phyloP scores from a whole-genome alignment of 2,888 invertebrate genomes.

The Drosophila lutescens region DNA sequence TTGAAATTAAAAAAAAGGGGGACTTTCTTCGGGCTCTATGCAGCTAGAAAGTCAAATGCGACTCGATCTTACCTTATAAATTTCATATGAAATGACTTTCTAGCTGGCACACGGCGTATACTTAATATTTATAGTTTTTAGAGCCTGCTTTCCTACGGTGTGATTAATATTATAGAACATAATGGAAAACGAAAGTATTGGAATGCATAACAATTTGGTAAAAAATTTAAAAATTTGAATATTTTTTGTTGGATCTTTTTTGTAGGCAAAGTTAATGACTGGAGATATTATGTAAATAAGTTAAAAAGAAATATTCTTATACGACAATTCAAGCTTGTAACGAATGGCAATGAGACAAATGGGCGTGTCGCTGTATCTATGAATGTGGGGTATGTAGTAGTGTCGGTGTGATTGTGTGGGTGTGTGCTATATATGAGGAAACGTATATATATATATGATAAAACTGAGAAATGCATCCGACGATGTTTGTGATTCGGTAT shows the following conservation, averaged over 20 bases:
- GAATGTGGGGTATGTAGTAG: constrained; percentile 17
- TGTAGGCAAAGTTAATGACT: constrained; percentile 82
- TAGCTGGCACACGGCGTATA: constrained; percentile 42
- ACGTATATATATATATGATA: constrained; percentile 29
- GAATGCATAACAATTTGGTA: constrained; percentile 67
- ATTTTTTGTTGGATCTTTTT: constrained; percentile 50
- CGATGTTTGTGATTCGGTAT: constrained; percentile 21
- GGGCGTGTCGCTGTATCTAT: constrained; percentile 35
- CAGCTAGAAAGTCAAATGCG: constrained; percentile 32
- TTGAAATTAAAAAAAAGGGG: constrained; percentile 17
- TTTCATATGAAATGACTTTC: constrained; percentile 20
- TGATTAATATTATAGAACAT: constrained; percentile 42
- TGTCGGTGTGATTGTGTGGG: constrained; percentile 26
- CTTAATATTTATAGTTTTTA: constrained; percentile 30
- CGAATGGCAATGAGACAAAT: constrained; percentile 54
- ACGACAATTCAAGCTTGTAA: constrained; percentile 66
- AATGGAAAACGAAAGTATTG: constrained; percentile 47
- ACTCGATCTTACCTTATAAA: constrained; percentile 24
- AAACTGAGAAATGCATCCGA: constrained; percentile 51
- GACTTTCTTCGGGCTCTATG: constrained; percentile 14
- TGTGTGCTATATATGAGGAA: constrained; percentile 38
- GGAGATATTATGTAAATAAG: constrained; percentile 75
- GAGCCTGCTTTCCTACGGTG: constrained; percentile 41
- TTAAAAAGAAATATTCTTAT: constrained; percentile 56
- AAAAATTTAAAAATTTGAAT: constrained; percentile 57